Conservation (phyloP, 1,140 invertebrate genomes). For the Megathymus violae region DNA sequence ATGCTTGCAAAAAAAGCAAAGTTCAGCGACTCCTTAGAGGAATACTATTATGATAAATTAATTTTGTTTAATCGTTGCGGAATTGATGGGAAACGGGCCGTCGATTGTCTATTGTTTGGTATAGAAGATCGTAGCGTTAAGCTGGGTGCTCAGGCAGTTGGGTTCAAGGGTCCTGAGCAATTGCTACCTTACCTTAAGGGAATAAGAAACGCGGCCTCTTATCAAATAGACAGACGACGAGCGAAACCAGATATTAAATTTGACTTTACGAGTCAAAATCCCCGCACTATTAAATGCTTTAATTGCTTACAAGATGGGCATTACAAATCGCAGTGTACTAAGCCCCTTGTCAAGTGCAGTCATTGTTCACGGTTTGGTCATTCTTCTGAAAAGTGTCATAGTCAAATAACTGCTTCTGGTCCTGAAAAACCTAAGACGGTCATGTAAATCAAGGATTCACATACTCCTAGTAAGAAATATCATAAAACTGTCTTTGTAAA, state of each 20-base stretch:
- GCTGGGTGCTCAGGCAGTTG: background rate
- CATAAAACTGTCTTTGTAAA: background rate
- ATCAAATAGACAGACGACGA: background rate
- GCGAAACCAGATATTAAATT: background rate
- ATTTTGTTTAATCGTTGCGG: constrained; percentile 5
- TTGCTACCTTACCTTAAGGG: background rate
- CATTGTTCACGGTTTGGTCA: background rate
- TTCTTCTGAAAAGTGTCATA: background rate
- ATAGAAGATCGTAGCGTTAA: constrained; percentile 6
- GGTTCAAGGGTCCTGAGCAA: background rate
- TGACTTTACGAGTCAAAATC: background rate
- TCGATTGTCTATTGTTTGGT: constrained; percentile 5
- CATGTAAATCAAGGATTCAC: background rate
- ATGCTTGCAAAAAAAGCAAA: constrained; percentile 1
- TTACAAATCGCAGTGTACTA: background rate
- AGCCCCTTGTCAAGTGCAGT: background rate
- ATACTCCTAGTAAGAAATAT: background rate
- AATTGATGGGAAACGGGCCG: background rate
- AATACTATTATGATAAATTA: constrained; percentile 14
- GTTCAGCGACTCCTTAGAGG: constrained; percentile 4
- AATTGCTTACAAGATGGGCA: background rate
- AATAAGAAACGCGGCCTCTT: background rate
- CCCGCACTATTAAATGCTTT: background rate
- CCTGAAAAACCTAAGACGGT: background rate
- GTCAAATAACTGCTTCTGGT: background rate